phyloP scores from a whole-genome alignment of 2,888 invertebrate genomes.

The Cinara cedri region DNA sequence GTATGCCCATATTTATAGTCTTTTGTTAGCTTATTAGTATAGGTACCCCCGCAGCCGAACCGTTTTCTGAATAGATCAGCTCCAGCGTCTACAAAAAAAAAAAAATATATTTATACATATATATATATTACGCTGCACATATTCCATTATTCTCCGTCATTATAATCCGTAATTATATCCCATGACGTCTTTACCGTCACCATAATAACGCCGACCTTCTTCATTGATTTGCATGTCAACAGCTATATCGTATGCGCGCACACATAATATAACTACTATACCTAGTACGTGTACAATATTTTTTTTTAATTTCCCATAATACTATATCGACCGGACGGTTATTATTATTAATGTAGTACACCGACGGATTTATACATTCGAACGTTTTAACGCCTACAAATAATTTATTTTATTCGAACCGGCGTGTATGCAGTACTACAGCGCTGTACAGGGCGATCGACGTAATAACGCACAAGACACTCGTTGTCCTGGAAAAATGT shows the following conservation, averaged over 20 bases:
- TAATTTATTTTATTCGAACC: too few relatives aligned
- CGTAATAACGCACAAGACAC: too few relatives aligned
- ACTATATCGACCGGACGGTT: not conserved
- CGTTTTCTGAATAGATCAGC: slow-evolving; percentile 14
- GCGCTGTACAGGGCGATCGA: too few relatives aligned
- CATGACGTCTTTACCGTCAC: slow-evolving; percentile 20
- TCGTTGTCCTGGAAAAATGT: too few relatives aligned
- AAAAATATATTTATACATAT: not conserved
- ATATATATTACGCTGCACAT: not conserved
- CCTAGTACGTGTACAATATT: not conserved
- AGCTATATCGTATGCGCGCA: not conserved
- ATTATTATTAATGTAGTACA: not conserved
- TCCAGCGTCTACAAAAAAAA: not conserved
- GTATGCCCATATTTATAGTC: not conserved
- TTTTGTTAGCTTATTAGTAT: slow-evolving; percentile 34
- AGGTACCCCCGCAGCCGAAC: not conserved
- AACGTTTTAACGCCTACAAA: slow-evolving; percentile 3
- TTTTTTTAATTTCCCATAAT: not conserved
- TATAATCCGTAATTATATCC: slow-evolving; percentile 31
- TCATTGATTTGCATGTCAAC: slow-evolving; percentile 26
- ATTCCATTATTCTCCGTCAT: slow-evolving; percentile 14
- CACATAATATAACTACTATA: too few relatives aligned
- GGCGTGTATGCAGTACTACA: too few relatives aligned
- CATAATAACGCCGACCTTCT: not conserved
- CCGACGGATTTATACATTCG: not conserved